Percentiles rank a stretch among this genome's conserved stretches.
phyloP scores from a whole-genome alignment of 1,140 invertebrate species.

The Centruroides vittatus region DNA sequence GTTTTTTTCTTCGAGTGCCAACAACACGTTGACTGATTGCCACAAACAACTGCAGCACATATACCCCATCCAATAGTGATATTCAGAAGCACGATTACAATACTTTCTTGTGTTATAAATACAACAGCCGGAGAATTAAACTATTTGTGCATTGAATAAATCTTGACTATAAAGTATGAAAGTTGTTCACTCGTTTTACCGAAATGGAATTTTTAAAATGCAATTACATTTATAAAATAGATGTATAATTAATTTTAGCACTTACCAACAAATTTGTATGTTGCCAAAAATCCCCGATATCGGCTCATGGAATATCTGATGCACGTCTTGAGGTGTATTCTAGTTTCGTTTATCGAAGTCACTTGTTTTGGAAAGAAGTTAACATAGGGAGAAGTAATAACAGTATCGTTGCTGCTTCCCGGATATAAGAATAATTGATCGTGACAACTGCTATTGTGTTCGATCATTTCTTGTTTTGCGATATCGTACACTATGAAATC shows the following conservation, averaged over 20 bases:
- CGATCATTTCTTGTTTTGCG: constrained; percentile 12
- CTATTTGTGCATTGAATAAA: no score
- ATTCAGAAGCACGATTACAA: no score
- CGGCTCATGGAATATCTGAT: constrained; percentile 21
- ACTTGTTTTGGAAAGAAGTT: constrained; percentile 19
- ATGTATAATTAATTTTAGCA: background rate
- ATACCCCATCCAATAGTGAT: no score
- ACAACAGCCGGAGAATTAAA: no score
- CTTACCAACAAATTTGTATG: constrained; percentile 18
- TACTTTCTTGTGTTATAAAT: no score
- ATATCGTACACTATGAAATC: constrained; percentile 21
- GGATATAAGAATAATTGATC: constrained; percentile 18
- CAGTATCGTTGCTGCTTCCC: constrained; percentile 4
- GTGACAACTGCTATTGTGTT: constrained; percentile 9
- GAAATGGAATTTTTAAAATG: background rate
- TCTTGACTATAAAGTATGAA: no score
- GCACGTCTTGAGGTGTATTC: constrained; percentile 17
- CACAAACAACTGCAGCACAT: no score
- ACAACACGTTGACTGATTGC: no score
- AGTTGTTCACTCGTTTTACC: no score
- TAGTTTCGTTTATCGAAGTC: constrained; percentile 19
- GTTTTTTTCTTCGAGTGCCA: background rate
- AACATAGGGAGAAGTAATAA: constrained; percentile 11
- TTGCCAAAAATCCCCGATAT: constrained; percentile 17
- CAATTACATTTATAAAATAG: no score